Conservation (phyloP, 2,888 invertebrate genomes). For the Standfussiana lucernea region DNA sequence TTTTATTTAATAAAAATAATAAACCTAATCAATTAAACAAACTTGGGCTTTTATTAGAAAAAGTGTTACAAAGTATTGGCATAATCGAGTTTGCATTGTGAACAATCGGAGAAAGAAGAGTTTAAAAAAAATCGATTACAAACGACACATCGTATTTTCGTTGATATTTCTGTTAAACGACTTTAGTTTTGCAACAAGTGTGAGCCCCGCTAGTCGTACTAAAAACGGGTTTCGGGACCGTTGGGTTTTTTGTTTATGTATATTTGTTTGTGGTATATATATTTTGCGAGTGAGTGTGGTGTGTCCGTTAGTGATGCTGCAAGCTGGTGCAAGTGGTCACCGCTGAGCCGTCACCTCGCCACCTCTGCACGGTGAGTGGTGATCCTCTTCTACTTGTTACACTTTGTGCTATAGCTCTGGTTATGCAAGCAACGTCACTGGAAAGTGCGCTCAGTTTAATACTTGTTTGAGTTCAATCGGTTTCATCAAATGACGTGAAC, state of each 20-base stretch:
- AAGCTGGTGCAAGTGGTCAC: slow-evolving; percentile 73
- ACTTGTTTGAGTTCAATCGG: slow-evolving; percentile 46
- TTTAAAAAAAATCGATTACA: slow-evolving; percentile 84
- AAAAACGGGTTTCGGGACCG: slow-evolving; percentile 86
- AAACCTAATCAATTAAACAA: slow-evolving; percentile 73
- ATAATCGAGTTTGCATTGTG: slow-evolving; percentile 65
- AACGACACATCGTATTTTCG: slow-evolving; percentile 79
- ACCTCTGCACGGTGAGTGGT: slow-evolving; percentile 78
- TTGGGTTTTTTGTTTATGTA: slow-evolving; percentile 86
- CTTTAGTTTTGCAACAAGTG: slow-evolving; percentile 87
- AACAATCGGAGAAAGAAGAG: slow-evolving; percentile 72
- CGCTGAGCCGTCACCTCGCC: slow-evolving; percentile 74
- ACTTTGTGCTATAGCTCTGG: slow-evolving; percentile 63
- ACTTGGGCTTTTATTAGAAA: slow-evolving; percentile 77
- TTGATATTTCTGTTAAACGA: slow-evolving; percentile 80
- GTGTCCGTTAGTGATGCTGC: slow-evolving; percentile 82
- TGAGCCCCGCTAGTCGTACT: slow-evolving; percentile 77
- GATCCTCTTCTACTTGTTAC: slow-evolving; percentile 56
- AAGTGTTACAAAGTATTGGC: slow-evolving; percentile 77
- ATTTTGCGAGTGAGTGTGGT: slow-evolving; percentile 82
- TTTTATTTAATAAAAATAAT: slow-evolving; percentile 74
- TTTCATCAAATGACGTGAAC: slow-evolving; percentile 24
- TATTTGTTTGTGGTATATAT: slow-evolving; percentile 79
- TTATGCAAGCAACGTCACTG: slow-evolving; percentile 74
- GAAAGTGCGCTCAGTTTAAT: slow-evolving; percentile 63